These are phyloP conservation scores for Disparrhopalites patrizii DNA, from an alignment of 2,888 invertebrate genomes.

Conservation along the genomic window DNA sequence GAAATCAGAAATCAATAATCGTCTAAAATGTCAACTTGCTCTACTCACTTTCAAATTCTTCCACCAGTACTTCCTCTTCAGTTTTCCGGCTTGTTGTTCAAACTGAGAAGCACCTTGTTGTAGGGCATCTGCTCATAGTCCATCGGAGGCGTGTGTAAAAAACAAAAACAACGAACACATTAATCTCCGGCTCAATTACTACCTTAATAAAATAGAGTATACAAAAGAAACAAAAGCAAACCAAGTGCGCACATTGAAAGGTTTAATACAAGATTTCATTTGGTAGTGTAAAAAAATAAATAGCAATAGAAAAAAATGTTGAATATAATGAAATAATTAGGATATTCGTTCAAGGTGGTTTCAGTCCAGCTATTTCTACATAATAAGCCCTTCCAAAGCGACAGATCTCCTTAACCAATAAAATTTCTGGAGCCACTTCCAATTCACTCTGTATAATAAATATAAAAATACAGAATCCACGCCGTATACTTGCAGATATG, in stretches of 20 bases:
- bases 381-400: no score
- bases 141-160: constrained; percentile 36
- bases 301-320: not conserved
- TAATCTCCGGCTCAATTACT: not conserved
- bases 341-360: no score
- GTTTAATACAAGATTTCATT: not conserved
- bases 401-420: no score
- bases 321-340: no score
- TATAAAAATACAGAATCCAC: no score
- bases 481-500: no score
- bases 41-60: constrained; percentile 80
- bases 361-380: no score
- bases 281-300: not conserved
- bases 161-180: not conserved
- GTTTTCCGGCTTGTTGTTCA: constrained; percentile 93
- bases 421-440: no score
- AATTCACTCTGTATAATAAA: no score
- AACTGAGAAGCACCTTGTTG: constrained; percentile 94
- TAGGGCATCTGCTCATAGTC: constrained; percentile 82
- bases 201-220: not conserved
- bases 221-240: constrained; percentile 11
- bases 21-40: not conserved
- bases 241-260: not conserved
- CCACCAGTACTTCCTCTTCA: constrained; percentile 96
- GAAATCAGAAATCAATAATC: no score